Base-by-base conservation (phyloP, 2,888 invertebrate genomes). In the Oxycera nigricornis region DNA sequence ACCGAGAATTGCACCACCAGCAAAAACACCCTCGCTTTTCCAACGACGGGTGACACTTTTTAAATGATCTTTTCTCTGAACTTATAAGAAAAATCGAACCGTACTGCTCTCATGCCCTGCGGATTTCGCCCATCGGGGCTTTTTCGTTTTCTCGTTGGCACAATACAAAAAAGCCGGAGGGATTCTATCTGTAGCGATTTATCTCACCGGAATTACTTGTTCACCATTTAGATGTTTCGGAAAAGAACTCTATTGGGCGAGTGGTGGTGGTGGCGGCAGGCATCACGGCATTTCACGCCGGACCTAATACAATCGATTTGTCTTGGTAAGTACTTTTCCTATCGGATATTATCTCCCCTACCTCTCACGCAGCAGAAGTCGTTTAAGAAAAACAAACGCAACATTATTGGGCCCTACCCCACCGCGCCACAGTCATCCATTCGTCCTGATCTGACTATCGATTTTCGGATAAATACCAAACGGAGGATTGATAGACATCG, bases 251-350 rank as follows among this genome's bases (percentile, higher is more conserved):
- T 30, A 65, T 65, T 65, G 28, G 30, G 24, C 2, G 39, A 3
- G 65, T 39, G 39, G 41, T n/a, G 41, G 22, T n/a, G 31, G 20
- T n/a, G 26, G 67, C 46, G 41, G 14, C 46, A 72, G 41, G 67
- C 72, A 9, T 41, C 26, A 35, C 39, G 75, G 73, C 73, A 50
- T 59, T 74, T 76, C 73, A 74, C 72, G 74, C 76, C 72, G 72
- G 74, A 76, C 76, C 74, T 76, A 76, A 76, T 76, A 76, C 74
- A 74, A 76, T 76, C 76, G 76, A 76, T 76, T 76, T 76, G 76
- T 76, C 76, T 76, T 61, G 72, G 76, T 76, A 76, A 74, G 73
- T 76, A 74, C 74, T 72, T 72, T 75, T 72, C 65, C 41, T 24
- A 67, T 68, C 65, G 67, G 76, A 76, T 74, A 39, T 72, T 76